Evolutionary conservation across 2,797 vertebrate genomes (phyloP).

Genomic region (Atherinosoma microstoma): DNA sequence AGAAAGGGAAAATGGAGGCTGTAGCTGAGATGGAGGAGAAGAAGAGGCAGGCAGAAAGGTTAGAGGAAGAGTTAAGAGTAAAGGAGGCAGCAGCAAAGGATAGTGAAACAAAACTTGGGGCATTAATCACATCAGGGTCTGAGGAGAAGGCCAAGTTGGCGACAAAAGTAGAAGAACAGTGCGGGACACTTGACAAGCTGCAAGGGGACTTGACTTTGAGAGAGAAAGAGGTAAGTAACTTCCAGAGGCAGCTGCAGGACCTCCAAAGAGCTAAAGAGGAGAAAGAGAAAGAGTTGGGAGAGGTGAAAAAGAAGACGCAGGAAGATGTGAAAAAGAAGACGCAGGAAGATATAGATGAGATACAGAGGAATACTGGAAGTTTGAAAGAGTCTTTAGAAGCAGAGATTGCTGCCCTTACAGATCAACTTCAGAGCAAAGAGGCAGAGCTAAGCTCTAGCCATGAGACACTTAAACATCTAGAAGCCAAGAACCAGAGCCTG

Average conservation of each 20-base stretch:
- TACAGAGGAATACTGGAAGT: constrained; percentile 54
- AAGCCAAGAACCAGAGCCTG: constrained; percentile 82
- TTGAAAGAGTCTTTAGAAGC: constrained; percentile 75
- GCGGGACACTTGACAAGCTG: constrained; percentile 74
- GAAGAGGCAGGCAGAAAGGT: constrained; percentile 77
- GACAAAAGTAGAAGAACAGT: constrained; percentile 73
- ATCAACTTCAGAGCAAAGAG: constrained; percentile 82
- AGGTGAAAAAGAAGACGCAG: constrained; percentile 58
- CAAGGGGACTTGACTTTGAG: constrained; percentile 78
- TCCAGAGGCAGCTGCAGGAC: constrained; percentile 85
- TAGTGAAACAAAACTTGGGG: constrained; percentile 72
- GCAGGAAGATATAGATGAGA: constrained; percentile 64
- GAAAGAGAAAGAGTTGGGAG: constrained; percentile 79
- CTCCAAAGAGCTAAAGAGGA: constrained; percentile 79
- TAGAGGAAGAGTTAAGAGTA: constrained; percentile 81
- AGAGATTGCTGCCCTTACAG: constrained; percentile 74
- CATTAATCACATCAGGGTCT: constrained; percentile 61
- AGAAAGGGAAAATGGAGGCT: constrained; percentile 81
- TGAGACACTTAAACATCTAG: constrained; percentile 80
- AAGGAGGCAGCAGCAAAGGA: constrained; percentile 81
- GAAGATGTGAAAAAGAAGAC: constrained; percentile 62
- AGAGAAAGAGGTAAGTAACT: constrained; percentile 82
- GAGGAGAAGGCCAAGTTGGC: constrained; percentile 79
- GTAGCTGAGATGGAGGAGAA: constrained; percentile 76
- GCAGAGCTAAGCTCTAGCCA: constrained; percentile 76